phyloP scores from a whole-genome alignment of 2,888 invertebrate species.

The Cerceris rybyensis region DNA sequence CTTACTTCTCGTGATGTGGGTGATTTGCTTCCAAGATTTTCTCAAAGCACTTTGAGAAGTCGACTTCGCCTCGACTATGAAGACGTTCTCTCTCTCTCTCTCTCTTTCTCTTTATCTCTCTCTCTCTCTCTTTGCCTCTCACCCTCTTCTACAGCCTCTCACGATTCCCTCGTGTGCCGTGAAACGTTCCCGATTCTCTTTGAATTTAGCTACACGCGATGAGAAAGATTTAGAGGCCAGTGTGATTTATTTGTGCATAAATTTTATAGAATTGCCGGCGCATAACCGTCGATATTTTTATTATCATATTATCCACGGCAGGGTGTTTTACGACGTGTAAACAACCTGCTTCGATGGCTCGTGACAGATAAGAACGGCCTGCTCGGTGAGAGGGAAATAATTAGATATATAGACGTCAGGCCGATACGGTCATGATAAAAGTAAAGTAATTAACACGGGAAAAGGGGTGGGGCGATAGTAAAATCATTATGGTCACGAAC shows the following conservation, averaged over 20 bases:
- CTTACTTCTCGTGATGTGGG: slow-evolving; percentile 65
- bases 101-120: slow-evolving; percentile 10
- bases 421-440: slow-evolving; percentile 46
- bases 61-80: slow-evolving; percentile 51
- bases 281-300: neutral
- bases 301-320: neutral
- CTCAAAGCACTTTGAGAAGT: slow-evolving; percentile 63
- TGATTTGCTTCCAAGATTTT: slow-evolving; percentile 69
- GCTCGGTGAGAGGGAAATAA: slow-evolving; percentile 4
- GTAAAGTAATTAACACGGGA: slow-evolving; percentile 54
- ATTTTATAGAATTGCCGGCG: neutral
- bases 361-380: slow-evolving; percentile 35
- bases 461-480: slow-evolving; percentile 37
- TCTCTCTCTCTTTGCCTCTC: neutral
- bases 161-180: slow-evolving; percentile 38
- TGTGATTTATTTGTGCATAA: slow-evolving; percentile 28
- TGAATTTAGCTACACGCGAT: slow-evolving; percentile 50
- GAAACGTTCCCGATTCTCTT: slow-evolving; percentile 38
- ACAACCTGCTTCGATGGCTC: neutral
- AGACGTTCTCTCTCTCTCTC: slow-evolving; percentile 28
- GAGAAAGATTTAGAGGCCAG: slow-evolving; percentile 25
- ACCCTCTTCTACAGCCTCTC: too few species aligned
- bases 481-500: slow-evolving; percentile 36
- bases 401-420: neutral
- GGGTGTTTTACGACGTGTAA: neutral